Conservation (phyloP, 2,113 vertebrate genomes). For the Camelus dromedarius region DNA sequence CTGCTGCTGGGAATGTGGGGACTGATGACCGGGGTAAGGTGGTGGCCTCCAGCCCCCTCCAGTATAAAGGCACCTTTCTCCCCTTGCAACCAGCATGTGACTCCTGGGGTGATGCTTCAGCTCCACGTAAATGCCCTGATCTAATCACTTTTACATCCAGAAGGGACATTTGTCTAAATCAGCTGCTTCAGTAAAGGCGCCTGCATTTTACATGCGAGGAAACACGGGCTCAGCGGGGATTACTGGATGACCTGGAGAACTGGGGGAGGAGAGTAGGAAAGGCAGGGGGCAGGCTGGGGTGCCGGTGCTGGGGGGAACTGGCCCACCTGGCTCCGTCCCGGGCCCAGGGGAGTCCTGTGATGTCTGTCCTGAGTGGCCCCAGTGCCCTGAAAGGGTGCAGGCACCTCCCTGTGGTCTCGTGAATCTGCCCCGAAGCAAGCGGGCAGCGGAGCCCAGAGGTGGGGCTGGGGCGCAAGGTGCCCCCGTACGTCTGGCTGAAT, state of each 20-base stretch:
- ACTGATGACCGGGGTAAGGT: fast-evolving
- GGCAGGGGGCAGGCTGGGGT: fast-evolving
- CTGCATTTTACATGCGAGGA: background rate
- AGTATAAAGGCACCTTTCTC: fast-evolving
- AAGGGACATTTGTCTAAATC: fast-evolving
- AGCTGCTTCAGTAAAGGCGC: background rate
- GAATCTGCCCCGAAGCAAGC: background rate
- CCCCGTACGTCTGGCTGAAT: background rate
- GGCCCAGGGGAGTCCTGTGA: background rate
- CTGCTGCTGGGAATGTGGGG: no score
- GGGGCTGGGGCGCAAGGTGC: background rate
- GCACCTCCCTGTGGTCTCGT: fast-evolving
- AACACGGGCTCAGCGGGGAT: background rate
- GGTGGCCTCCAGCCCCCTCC: fast-evolving
- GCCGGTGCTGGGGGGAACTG: background rate
- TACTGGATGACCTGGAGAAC: fast-evolving
- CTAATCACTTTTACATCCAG: background rate
- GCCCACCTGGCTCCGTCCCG: background rate
- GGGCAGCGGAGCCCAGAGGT: background rate
- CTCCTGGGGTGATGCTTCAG: no score
- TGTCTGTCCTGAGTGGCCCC: background rate
- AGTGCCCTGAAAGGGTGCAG: background rate
- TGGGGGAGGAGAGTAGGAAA: fast-evolving
- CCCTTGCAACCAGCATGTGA: background rate
- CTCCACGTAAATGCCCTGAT: fast-evolving